These are phyloP conservation scores for Phalacrocorax brasilianus DNA, from an alignment of 2,113 vertebrate species.

Conservation along the genomic window DNA sequence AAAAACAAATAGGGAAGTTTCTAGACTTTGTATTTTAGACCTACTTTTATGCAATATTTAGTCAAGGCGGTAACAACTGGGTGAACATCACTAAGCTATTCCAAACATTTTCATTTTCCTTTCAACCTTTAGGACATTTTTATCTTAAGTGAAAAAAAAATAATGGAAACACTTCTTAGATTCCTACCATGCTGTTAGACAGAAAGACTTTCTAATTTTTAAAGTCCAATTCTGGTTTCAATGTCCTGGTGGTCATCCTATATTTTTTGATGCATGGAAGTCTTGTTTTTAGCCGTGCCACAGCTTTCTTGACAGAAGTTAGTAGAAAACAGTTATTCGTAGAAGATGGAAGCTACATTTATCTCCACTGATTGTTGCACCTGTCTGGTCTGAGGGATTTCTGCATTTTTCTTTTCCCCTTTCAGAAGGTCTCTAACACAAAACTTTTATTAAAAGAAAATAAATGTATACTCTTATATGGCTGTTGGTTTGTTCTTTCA, in stretches of 20 bases:
- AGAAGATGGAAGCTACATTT: not conserved
- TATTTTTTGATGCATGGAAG: not conserved
- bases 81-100: not conserved
- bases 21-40: not conserved
- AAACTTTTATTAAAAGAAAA: not conserved
- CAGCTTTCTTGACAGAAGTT: not conserved
- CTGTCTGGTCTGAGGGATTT: not conserved
- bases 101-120: not conserved
- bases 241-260: not conserved
- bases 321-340: not conserved
- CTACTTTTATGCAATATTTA: not conserved
- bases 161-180: not conserved
- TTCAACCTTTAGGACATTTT: not conserved
- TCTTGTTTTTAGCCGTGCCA: not conserved
- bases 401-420: not conserved
- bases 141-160: not conserved
- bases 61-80: not conserved
- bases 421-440: not conserved
- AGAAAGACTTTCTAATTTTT: not conserved
- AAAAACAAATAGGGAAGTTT: not conserved
- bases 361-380: not conserved
- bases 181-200: not conserved
- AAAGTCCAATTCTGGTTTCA: not conserved
- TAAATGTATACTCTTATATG: not conserved
- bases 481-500: not conserved